A percentile compares a stretch with the other conserved stretches of the same genome.
Conservation (phyloP, 1,140 invertebrate genomes). For the Homarus americanus region DNA sequence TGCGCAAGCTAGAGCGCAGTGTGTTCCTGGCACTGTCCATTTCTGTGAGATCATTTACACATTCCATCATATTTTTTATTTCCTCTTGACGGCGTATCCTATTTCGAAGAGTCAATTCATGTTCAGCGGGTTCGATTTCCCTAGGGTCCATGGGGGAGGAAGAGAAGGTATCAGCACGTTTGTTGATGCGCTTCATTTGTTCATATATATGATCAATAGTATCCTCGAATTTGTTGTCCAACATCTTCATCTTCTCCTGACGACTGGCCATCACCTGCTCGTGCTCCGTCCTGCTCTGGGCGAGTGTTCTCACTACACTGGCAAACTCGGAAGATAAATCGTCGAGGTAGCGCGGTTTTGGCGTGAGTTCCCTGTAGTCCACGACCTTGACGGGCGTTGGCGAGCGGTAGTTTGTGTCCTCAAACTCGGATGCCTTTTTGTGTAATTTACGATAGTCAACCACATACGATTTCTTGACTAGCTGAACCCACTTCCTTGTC, state of each 20-base stretch:
- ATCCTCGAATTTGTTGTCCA: slow-evolving; percentile 68
- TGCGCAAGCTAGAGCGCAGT: slow-evolving; percentile 56
- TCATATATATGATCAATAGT: slow-evolving; percentile 51
- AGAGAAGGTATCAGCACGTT: slow-evolving; percentile 4
- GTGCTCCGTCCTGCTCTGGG: slow-evolving; percentile 71
- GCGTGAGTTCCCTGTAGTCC: slow-evolving; percentile 19
- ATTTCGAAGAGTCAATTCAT: slow-evolving; percentile 55
- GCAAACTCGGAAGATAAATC: slow-evolving; percentile 44
- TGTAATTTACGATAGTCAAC: slow-evolving; percentile 64
- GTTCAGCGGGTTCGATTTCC: slow-evolving; percentile 19
- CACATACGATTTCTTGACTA: slow-evolving; percentile 70
- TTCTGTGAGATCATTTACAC: slow-evolving; percentile 70
- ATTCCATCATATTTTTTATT: slow-evolving; percentile 54
- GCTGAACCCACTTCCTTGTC: slow-evolving; percentile 74
- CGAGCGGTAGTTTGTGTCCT: slow-evolving; percentile 32
- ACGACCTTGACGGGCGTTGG: slow-evolving; percentile 29
- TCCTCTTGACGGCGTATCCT: slow-evolving; percentile 50
- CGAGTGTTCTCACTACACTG: slow-evolving; percentile 38
- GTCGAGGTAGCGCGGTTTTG: slow-evolving; percentile 36
- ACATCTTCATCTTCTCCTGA: slow-evolving; percentile 35
- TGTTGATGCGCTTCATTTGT: slow-evolving; percentile 52
- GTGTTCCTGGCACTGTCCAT: slow-evolving; percentile 63
- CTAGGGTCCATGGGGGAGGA: neutral
- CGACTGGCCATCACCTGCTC: slow-evolving; percentile 48
- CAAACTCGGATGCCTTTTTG: slow-evolving; percentile 26